phyloP scores from a whole-genome alignment of 2,113 vertebrate genomes.

The Aepyceros melampus region DNA sequence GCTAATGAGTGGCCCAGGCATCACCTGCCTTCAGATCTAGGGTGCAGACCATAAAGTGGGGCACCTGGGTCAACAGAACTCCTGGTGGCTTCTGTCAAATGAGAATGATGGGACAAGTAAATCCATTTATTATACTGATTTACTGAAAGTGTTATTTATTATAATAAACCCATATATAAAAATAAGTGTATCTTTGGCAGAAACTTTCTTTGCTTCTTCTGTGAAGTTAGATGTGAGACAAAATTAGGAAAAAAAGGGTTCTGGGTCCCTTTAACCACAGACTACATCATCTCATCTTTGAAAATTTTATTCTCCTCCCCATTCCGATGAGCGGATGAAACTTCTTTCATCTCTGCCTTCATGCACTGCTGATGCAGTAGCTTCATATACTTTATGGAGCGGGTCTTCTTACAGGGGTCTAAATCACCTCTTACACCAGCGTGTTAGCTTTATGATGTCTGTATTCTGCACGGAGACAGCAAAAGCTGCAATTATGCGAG shows the following conservation, averaged over 20 bases:
- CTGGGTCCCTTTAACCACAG: neutral
- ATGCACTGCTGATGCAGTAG: neutral
- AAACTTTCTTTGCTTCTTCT: neutral
- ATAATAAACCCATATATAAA: neutral
- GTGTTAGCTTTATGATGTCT: slow-evolving; percentile 25
- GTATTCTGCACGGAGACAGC: neutral
- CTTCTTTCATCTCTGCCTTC: neutral
- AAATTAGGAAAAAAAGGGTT: neutral
- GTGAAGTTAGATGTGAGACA: neutral
- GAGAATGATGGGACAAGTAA: rapidly evolving
- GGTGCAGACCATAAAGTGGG: rapidly evolving
- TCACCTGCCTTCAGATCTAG: rapidly evolving
- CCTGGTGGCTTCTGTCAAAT: too few relatives aligned
- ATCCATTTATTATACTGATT: neutral
- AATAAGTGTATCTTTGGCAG: neutral
- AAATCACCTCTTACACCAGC: slow-evolving; percentile 29
- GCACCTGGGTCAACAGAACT: rapidly evolving
- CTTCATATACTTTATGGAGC: slow-evolving; percentile 27
- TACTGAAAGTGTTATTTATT: neutral
- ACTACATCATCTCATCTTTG: neutral
- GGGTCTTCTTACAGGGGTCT: slow-evolving; percentile 23
- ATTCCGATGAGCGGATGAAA: neutral
- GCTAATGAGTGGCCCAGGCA: rapidly evolving
- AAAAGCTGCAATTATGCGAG: rapidly evolving
- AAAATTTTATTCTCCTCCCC: neutral